Evolutionary conservation across 2,888 invertebrate species (phyloP).

Genomic region (Marasmarcha lunaedactyla): DNA sequence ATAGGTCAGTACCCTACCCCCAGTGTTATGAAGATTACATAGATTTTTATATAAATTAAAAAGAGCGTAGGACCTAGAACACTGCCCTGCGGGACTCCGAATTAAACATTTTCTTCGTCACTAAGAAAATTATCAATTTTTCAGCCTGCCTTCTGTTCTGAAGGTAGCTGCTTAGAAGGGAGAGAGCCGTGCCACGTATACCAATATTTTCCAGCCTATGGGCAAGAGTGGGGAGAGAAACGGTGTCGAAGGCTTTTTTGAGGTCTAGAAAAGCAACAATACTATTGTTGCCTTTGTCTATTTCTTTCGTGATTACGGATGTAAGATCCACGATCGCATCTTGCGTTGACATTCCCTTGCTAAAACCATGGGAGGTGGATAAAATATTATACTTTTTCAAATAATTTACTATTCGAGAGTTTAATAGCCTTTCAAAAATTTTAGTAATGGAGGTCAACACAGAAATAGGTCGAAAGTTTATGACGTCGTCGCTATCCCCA

Average conservation of each 20-base stretch:
- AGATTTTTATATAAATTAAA: neutral
- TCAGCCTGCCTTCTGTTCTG: neutral
- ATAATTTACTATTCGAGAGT: neutral
- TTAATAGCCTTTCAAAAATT: neutral
- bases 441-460: neutral
- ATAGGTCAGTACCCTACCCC: neutral
- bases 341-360: no score
- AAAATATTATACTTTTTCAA: neutral
- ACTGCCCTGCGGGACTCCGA: conserved; percentile 1
- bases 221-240: no score
- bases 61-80: neutral
- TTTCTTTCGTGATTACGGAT: no score
- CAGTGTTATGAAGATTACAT: neutral
- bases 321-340: no score
- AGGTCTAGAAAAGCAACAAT: no score
- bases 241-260: no score
- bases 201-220: no score
- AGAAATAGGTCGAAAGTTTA: neutral
- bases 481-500: neutral
- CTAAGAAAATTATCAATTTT: neutral
- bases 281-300: no score
- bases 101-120: neutral
- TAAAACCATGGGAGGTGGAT: neutral
- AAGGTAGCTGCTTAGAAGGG: neutral
- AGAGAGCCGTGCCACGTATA: no score